Evolutionary conservation across 2,797 vertebrate species (phyloP), one percentile per base, ranked within the genome.

Genomic region (Pseudochirops cupreus): DNA sequence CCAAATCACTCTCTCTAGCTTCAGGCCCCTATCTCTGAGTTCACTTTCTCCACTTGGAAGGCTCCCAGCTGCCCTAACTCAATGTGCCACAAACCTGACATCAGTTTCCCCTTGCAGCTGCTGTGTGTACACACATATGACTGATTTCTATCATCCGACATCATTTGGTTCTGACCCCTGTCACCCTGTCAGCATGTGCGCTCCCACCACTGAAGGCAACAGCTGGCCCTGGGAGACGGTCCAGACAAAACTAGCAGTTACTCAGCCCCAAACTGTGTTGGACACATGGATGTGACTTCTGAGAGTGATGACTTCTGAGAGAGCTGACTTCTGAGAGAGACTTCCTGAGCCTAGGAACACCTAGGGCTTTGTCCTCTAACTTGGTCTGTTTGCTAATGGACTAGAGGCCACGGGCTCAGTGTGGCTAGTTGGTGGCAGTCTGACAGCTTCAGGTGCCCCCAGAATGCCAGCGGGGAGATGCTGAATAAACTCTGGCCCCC

Each of bases 11-110:
- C 92, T 33, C 58, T 3, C 59, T 6, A 91, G 90, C 50, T 55
- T 59, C 91, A 28, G 33, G 91, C 53, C 14, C 94, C 21, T 18
- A 93, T 94, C 31, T 92, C 87, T 50, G 95, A 91, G 1, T 5
- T 95, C 53, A 56, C 53, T 89, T 96, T 93, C 91, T 97, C 21
- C 56, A 96, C 56, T 58, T 26, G 18, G 89, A 89, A 95, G 10
- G 52, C 92, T 55, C 93, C 91, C 33, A 39, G 21, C 33, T 11
- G 74, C 33, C 46, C 90, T 96, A 26, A 87, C 33, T 92, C 54
- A 94, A 58, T 26, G 94, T 39, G 74, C 28, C 94, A 67, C 74
- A 94, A 97, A 95, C 54, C 28, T 14, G 82, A 91, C 93, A 55
- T 87, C 90, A 93, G 95, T 52, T 4, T 91, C 46, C 82, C 11